These are phyloP conservation scores for Lasiommata megera DNA, from an alignment of 2,888 invertebrate species.

Conservation along the genomic window DNA sequence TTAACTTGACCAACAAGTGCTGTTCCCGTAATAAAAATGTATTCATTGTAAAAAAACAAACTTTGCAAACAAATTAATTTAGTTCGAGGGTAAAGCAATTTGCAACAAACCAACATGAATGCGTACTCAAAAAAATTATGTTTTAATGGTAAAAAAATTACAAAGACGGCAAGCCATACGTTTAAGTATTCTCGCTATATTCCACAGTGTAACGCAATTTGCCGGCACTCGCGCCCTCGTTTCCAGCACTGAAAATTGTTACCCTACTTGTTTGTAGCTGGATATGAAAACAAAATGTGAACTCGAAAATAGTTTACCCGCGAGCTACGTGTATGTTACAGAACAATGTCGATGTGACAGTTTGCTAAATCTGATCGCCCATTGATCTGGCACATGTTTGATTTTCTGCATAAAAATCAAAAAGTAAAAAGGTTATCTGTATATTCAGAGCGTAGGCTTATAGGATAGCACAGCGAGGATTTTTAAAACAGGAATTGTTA, in stretches of 20 bases:
- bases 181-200: constrained; percentile 32
- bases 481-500: too few relatives aligned
- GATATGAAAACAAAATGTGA: constrained; percentile 18
- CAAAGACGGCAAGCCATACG: constrained; percentile 29
- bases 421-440: background rate
- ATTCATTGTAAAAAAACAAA: background rate
- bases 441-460: background rate
- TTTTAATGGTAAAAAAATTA: constrained; percentile 29
- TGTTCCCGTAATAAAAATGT: background rate
- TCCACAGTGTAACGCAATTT: constrained; percentile 49
- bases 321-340: constrained; percentile 20
- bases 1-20: background rate
- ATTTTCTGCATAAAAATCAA: background rate
- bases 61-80: constrained; percentile 16
- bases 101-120: constrained; percentile 25
- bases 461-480: too few relatives aligned
- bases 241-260: constrained; percentile 60
- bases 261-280: constrained; percentile 36
- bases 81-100: constrained; percentile 19
- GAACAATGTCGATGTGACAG: background rate
- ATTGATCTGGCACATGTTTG: background rate
- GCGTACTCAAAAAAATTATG: constrained; percentile 30
- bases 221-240: constrained; percentile 47
- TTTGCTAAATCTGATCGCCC: too few relatives aligned
- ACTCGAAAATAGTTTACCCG: constrained; percentile 18